Evolutionary conservation across 64 coral and sea anemone genomes (phyloP), one percentile per base, ranked within the genome.

Genomic region (Montipora efflorescens): DNA sequence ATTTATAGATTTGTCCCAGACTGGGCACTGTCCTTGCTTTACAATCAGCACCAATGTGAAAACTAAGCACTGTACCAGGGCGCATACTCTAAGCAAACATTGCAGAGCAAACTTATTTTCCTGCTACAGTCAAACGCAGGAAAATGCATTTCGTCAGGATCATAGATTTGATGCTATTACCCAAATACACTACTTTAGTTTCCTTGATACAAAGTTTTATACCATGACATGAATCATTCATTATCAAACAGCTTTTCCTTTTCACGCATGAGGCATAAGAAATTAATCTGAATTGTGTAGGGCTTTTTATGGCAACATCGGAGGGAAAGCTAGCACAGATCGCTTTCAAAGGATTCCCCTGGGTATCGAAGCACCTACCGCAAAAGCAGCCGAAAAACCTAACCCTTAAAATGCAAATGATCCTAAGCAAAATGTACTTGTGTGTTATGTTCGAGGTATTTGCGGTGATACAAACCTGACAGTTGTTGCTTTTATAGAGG

Each of bases 181-280:
- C 20, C 18, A 19, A 50, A 50, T 51, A 15, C 75, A 25, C 25
- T 48, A 49, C 75, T 19, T 48, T 4, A 18, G 16, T 78, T 19
- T 78, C 13, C 19, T 78, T 50, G 12, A 78, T 78, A 78, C 76
- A 78, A 48, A 48, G 16, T 49, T 50, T 78, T 3, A 78, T 18
- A 78, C 76, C 76, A 78, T 78, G 15, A 50, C 76, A 78, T 46
- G 28, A 76, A 78, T 50, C 76, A 78, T 78, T 78, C 76, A 48
- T 78, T 78, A 50, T 51, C 45, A 78, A 50, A 78, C 76, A 78
- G 76, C 5, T 78, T 19, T 19, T 50, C 76, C 48, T 78, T 78
- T 78, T 78, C 76, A 78, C 5, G 48, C 47, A 78, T 19, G 76
- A 78, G 4, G 48, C 2, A 78, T 78, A 78, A 47, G 48, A 50